Percentiles rank a stretch among this genome's conserved stretches.
These are phyloP conservation scores for Sesia apiformis DNA, from an alignment of 2,888 invertebrate genomes.

Conservation along the genomic window DNA sequence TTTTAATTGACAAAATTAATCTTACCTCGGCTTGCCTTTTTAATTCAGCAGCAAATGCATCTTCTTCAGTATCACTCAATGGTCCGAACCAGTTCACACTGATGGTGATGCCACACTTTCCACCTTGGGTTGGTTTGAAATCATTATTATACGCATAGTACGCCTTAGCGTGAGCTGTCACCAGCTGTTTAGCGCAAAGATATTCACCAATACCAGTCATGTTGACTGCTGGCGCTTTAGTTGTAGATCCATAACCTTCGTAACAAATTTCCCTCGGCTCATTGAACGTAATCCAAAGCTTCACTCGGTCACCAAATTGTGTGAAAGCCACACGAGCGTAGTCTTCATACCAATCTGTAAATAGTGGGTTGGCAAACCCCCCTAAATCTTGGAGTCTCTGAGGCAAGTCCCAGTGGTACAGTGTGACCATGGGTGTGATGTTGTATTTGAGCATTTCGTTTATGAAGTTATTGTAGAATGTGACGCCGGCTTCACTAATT, in stretches of 20 bases:
- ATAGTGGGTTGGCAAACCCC: constrained; percentile 78
- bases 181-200: constrained; percentile 76
- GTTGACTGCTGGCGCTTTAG: constrained; percentile 36
- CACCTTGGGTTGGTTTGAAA: constrained; percentile 64
- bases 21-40: constrained; percentile 10
- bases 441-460: constrained; percentile 73
- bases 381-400: constrained; percentile 41
- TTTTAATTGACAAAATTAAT: background rate
- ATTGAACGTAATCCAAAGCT: constrained; percentile 82
- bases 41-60: constrained; percentile 33
- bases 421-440: constrained; percentile 75
- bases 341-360: constrained; percentile 76
- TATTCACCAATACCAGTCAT: constrained; percentile 68
- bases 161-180: constrained; percentile 80
- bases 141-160: constrained; percentile 74
- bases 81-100: constrained; percentile 43
- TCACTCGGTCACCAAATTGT: constrained; percentile 76
- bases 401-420: constrained; percentile 77
- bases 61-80: constrained; percentile 28
- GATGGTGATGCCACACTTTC: constrained; percentile 48
- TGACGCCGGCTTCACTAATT: constrained; percentile 77
- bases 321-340: constrained; percentile 73
- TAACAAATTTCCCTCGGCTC: constrained; percentile 73
- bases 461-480: constrained; percentile 81
- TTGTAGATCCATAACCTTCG: constrained; percentile 43